Evolutionary conservation across 2,888 invertebrate species (phyloP), one percentile per base, ranked within the genome.

Genomic region (Oligia fasciuncula): DNA sequence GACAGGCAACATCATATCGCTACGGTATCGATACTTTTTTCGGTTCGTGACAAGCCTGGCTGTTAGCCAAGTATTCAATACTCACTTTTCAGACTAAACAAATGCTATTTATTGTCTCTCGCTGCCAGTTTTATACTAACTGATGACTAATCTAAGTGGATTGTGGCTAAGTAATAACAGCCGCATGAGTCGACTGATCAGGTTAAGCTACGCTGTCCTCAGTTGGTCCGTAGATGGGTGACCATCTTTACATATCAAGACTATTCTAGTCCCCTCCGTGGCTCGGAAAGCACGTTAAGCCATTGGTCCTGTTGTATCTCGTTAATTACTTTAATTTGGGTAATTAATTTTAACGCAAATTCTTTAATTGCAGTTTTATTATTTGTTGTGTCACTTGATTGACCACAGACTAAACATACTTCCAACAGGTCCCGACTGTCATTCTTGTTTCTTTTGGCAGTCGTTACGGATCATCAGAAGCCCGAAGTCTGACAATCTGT

Each of bases 71-170:
- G 51, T 82, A 67, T 60, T 35, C 75, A 60, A 74, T 57, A 19
- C 66, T 54, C 35, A 19, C 9, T n/a, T 81, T 60, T 1, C 14
- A 82, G 76, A 76, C 60, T 76, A 83, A 83, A 80, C 83, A 76
- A 82, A 29, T 29, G 60, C 5, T 67, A 77, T 66, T 60, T 65
- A 81, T 73, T 81, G 54, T 57, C 46, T 40, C 17, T 65, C 46
- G 40, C 17, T 57, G 54, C 46, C 11, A 35, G 46, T 40, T 72
- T 62, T 62, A 51, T 51, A 35, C 14, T 62, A 35, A 70, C 19
- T 70, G 49, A 70, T 70, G 54, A 46, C 43, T 46, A 57, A 35
- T 49, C 35, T 29, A 23, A 69, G 23, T 29, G 23, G 57, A 23
- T 23, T 57, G 23, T 57, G 54, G 6, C 54, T 54, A 8, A 54